These are phyloP conservation scores for Callithrix jacchus DNA, from an alignment of 2,113 vertebrate genomes.

Conservation along the genomic window DNA sequence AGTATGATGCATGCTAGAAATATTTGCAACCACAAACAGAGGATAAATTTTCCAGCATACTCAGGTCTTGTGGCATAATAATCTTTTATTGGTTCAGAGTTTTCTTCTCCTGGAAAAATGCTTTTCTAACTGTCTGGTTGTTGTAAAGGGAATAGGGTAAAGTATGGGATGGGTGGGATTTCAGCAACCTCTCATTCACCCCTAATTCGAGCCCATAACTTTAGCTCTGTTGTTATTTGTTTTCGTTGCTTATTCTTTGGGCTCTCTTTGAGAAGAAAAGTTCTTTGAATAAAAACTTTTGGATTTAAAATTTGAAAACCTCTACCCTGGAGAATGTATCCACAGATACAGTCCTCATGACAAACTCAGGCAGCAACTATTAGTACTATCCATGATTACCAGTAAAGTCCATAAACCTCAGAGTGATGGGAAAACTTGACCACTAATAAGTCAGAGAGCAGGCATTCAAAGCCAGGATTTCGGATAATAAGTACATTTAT, in stretches of 20 bases:
- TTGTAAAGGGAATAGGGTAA: not conserved
- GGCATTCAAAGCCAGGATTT: not conserved
- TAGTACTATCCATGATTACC: not conserved
- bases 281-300: not conserved
- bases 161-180: accelerated
- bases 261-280: not conserved
- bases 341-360: not conserved
- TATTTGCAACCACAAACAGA: slow-evolving; percentile 1
- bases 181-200: not conserved
- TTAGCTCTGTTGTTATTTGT: not conserved
- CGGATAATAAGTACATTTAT: not conserved
- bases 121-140: not conserved
- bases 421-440: not conserved
- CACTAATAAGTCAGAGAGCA: not conserved
- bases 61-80: not conserved
- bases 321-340: not conserved
- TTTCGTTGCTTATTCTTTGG: slow-evolving; percentile 27
- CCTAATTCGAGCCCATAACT: not conserved
- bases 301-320: not conserved
- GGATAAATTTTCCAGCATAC: not conserved
- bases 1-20: not conserved
- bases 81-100: not conserved
- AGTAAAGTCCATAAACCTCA: not conserved
- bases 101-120: not conserved
- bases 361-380: not conserved